phyloP scores from a whole-genome alignment of 2,113 vertebrate genomes.

The Colaptes auratus region DNA sequence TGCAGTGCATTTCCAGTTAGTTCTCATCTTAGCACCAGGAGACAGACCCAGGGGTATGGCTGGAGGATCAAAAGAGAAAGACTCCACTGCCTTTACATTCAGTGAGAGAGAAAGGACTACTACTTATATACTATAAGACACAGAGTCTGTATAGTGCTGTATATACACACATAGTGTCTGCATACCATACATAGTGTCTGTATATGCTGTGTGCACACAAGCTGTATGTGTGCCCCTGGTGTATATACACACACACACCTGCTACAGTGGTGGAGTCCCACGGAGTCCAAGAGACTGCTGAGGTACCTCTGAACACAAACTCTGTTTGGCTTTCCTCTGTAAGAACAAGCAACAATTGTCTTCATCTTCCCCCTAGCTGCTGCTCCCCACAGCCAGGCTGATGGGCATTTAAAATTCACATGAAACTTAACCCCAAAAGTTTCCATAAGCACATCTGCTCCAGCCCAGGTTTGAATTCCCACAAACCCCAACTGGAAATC shows the following conservation, averaged over 20 bases:
- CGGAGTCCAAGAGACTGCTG: not conserved
- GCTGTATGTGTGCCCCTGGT: no score
- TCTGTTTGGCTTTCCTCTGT: not conserved
- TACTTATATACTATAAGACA: rapidly evolving
- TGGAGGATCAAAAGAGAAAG: not conserved
- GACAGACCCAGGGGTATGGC: not conserved
- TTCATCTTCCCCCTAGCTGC: not conserved
- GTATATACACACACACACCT: not conserved
- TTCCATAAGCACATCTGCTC: not conserved
- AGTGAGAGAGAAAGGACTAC: not conserved
- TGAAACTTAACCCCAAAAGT: not conserved
- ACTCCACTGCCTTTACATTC: not conserved
- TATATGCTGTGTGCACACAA: no score
- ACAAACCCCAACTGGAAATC: not conserved
- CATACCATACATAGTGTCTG: no score
- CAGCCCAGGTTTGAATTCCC: not conserved
- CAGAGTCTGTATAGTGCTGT: no score
- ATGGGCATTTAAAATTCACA: not conserved
- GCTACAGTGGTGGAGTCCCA: not conserved
- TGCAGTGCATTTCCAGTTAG: not conserved
- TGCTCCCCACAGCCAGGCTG: not conserved
- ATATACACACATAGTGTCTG: not conserved
- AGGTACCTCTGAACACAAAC: not conserved
- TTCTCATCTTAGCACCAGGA: not conserved
- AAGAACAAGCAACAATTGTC: not conserved